Evolutionary conservation across 1,140 invertebrate species (phyloP).

Genomic region (Pantala flavescens): DNA sequence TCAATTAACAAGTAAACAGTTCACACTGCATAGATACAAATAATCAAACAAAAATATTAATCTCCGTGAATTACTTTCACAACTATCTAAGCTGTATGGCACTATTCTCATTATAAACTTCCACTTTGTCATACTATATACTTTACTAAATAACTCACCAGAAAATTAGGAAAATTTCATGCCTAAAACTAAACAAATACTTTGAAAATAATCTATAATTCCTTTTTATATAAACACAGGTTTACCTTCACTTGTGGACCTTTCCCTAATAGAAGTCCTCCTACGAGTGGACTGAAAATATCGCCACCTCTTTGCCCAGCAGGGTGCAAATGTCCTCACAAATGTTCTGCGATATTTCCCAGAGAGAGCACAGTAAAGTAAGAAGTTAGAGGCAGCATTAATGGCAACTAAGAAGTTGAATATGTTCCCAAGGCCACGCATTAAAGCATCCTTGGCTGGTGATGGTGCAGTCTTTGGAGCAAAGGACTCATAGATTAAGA

Average conservation of each 20-base stretch:
- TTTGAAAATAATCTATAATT: too few relatives aligned
- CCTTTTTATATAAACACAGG: too few relatives aligned
- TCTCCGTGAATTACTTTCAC: too few relatives aligned
- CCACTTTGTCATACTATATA: too few relatives aligned
- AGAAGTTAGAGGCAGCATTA: conserved; percentile 63
- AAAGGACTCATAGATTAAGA: conserved; percentile 38
- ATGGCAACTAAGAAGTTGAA: conserved; percentile 59
- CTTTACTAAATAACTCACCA: too few relatives aligned
- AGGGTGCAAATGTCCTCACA: conserved; percentile 48
- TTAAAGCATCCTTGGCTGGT: conserved; percentile 35
- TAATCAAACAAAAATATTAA: too few relatives aligned
- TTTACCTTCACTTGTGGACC: background rate
- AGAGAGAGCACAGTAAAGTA: conserved; percentile 66
- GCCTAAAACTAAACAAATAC: too few relatives aligned
- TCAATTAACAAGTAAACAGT: too few relatives aligned
- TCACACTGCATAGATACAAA: too few relatives aligned
- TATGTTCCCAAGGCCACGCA: conserved; percentile 52
- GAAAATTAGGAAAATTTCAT: too few relatives aligned
- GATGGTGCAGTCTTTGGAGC: conserved; percentile 26
- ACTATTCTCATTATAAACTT: too few relatives aligned
- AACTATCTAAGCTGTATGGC: too few relatives aligned
- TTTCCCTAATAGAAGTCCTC: background rate
- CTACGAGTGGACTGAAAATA: background rate
- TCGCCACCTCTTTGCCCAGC: conserved; percentile 22
- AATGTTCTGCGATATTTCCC: conserved; percentile 66